phyloP scores from a whole-genome alignment of 2,888 invertebrate species.

The Operophtera brumata region DNA sequence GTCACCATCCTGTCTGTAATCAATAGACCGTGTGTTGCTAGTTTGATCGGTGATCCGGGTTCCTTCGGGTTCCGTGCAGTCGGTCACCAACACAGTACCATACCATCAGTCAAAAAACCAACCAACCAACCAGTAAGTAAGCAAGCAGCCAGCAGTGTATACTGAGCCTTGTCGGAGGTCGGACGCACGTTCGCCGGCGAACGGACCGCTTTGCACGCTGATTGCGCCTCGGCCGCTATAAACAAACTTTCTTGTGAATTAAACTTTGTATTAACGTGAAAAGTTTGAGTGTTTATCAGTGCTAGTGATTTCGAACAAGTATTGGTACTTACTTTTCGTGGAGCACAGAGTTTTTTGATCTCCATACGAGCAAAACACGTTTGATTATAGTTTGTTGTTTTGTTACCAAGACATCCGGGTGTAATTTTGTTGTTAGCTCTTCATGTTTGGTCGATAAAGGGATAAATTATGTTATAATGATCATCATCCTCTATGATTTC shows the following conservation, averaged over 20 bases:
- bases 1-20: constrained; percentile 54
- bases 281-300: constrained; percentile 44
- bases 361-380: constrained; percentile 69
- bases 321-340: constrained; percentile 52
- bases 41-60: constrained; percentile 67
- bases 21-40: constrained; percentile 61
- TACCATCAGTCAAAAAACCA: constrained; percentile 45
- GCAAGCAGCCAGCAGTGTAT: constrained; percentile 56
- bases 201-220: constrained; percentile 46
- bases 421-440: constrained; percentile 49
- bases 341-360: constrained; percentile 52
- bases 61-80: constrained; percentile 63
- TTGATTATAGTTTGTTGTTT: constrained; percentile 74
- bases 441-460: constrained; percentile 42
- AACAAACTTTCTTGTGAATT: constrained; percentile 61
- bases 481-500: constrained; percentile 23
- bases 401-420: constrained; percentile 74
- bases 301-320: constrained; percentile 51
- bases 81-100: constrained; percentile 54
- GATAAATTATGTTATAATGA: constrained; percentile 32
- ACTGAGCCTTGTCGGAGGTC: constrained; percentile 52
- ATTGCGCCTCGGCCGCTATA: constrained; percentile 47
- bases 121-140: too few relatives aligned
- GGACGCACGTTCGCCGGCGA: constrained; percentile 55
- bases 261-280: constrained; percentile 57